Percentiles rank a stretch among this genome's conserved stretches.
These are phyloP conservation scores for Heliconius hortense DNA, from an alignment of 2,888 invertebrate species.

Conservation along the genomic window DNA sequence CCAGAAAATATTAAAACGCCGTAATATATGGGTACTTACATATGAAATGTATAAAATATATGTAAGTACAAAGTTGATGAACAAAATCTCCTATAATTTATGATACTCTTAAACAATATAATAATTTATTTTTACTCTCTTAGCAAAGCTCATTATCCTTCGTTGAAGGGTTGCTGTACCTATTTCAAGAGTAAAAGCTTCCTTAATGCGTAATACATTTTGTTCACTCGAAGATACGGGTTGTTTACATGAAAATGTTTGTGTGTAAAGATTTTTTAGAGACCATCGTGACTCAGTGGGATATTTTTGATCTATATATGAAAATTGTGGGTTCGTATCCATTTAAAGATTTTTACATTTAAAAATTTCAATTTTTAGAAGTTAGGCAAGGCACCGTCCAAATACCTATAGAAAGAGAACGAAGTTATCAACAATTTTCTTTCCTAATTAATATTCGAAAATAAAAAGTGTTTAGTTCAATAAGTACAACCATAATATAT, in stretches of 20 bases:
- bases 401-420: no score
- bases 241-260: constrained; percentile 3
- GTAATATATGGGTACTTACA: no score
- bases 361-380: not conserved
- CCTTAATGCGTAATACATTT: not conserved
- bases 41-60: not conserved
- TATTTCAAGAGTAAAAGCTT: constrained; percentile 18
- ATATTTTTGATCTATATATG: not conserved
- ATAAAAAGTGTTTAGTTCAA: no score
- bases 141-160: constrained; percentile 10
- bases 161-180: constrained; percentile 16
- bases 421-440: no score
- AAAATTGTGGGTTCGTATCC: not conserved
- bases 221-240: not conserved
- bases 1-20: no score
- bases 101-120: constrained; percentile 9
- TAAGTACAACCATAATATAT: no score
- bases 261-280: not conserved
- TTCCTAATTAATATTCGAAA: no score
- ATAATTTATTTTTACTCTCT: constrained; percentile 17
- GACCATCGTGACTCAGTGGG: not conserved
- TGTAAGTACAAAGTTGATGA: not conserved
- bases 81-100: constrained; percentile 1
- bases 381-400: no score
- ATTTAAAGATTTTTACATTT: not conserved